Base-by-base conservation (phyloP, 1,140 invertebrate species). In the Artemia franciscana region DNA sequence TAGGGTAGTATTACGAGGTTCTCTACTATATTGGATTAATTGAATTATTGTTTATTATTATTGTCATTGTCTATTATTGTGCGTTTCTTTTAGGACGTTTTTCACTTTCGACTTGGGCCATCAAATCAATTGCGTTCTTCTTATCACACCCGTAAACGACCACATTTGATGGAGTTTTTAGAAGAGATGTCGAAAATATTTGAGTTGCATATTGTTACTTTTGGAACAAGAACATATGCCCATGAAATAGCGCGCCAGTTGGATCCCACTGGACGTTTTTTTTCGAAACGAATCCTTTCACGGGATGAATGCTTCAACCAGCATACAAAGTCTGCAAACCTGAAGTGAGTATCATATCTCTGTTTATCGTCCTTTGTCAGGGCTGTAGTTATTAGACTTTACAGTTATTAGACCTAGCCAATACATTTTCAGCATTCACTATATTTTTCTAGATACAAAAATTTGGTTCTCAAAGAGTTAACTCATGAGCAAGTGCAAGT, bases 121-220 rank as follows among this genome's bases (percentile, higher is more conserved):
- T 76, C 80, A 62, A 73, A 81, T 72, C 78, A 84, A 67, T 80
- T 82, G 2, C 94, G 88, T 89, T 98, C n/a, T n/a, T n/a, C n/a
- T n/a, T n/a, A 97, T 75, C 93, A 96, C 70, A 98, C 94, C 12
- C 79, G 90, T 65, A 76, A 98, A 60, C 76, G 95, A 51, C 94
- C 95, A 9, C 80, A 85, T 58, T 95, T 92, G 0, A 72, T 81
- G 24, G 76, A 83, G 57, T 98, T 99, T 73, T 72, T 99, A n/a
- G 79, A 84, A 64, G 82, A 84, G 62, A 86, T 98, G 67, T 85
- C 86, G 24, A 78, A 83, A 65, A 78, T 84, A 61, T 99, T 89
- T 75, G 93, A 99, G 74, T 75, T 98, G 21, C 96, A 98, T 73
- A 96, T 98, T 67, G 95, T 91, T 73, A 98, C 94, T 4, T 98